Conservation (phyloP, 2,113 vertebrate species). For the Helogale parvula region DNA sequence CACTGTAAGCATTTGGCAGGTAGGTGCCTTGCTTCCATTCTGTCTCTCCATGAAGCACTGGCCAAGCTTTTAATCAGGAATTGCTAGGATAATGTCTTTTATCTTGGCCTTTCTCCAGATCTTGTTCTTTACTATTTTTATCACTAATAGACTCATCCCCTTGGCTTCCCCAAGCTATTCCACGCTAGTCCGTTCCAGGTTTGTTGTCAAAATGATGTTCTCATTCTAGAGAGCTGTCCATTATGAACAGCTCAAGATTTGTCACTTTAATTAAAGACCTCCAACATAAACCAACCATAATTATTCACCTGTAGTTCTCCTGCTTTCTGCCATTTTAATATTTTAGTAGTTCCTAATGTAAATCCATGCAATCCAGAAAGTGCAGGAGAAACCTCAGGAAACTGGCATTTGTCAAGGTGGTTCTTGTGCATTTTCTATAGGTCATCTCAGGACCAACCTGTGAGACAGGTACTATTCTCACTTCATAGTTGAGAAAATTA, state of each 20-base stretch:
- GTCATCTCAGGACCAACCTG: background rate
- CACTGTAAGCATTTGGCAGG: too few species aligned
- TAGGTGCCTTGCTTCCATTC: background rate
- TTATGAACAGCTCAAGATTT: background rate
- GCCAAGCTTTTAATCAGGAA: background rate
- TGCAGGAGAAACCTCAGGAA: background rate
- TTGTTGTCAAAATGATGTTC: background rate
- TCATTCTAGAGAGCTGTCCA: background rate
- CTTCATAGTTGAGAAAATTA: background rate
- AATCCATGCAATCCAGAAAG: background rate
- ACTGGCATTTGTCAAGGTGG: background rate
- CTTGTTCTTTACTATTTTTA: background rate
- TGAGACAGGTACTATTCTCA: background rate
- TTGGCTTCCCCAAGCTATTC: background rate
- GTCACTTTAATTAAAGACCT: background rate
- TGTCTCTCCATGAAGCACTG: background rate
- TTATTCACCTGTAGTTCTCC: background rate
- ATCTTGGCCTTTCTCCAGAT: too few species aligned
- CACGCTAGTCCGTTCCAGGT: background rate
- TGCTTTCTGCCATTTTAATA: background rate
- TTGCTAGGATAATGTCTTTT: too few species aligned
- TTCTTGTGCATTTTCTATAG: background rate
- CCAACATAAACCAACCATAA: background rate
- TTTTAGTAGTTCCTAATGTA: background rate
- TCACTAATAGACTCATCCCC: background rate